phyloP scores from a whole-genome alignment of 2,113 vertebrate genomes.

The Mystacornis crossleyi region DNA sequence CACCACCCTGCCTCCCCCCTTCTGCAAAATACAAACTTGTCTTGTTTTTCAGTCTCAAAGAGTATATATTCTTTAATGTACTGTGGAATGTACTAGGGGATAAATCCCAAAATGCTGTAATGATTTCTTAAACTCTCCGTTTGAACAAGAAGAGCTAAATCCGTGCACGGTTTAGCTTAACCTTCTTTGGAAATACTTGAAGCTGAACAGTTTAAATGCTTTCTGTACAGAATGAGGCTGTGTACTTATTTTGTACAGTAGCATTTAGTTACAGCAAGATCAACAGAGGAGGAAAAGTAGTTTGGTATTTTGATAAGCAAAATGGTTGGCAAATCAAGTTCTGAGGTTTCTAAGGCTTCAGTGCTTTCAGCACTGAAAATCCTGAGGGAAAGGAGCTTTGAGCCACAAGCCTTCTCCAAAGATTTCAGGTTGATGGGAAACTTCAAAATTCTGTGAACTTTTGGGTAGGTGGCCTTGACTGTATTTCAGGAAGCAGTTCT shows the following conservation, averaged over 20 bases:
- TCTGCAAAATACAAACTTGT: background rate
- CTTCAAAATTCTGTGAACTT: background rate
- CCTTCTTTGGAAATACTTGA: background rate
- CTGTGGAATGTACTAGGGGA: background rate
- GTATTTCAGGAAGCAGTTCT: background rate
- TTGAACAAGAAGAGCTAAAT: background rate
- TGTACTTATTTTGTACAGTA: background rate
- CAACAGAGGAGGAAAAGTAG: background rate
- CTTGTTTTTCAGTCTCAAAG: background rate
- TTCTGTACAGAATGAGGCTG: background rate
- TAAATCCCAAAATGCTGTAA: background rate
- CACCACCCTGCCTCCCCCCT: accelerated
- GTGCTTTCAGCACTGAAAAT: background rate
- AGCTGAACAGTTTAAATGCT: background rate
- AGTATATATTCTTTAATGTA: background rate
- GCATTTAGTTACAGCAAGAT: background rate
- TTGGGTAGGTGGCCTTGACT: background rate
- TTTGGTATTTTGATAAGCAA: background rate
- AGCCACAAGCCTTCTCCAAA: background rate
- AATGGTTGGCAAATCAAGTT: background rate
- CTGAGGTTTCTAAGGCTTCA: background rate
- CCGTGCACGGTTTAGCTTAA: background rate
- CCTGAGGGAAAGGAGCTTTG: background rate
- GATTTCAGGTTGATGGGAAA: background rate
- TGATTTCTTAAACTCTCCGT: background rate